Conservation (phyloP, 2,888 invertebrate genomes). For the Cinara cedri region DNA sequence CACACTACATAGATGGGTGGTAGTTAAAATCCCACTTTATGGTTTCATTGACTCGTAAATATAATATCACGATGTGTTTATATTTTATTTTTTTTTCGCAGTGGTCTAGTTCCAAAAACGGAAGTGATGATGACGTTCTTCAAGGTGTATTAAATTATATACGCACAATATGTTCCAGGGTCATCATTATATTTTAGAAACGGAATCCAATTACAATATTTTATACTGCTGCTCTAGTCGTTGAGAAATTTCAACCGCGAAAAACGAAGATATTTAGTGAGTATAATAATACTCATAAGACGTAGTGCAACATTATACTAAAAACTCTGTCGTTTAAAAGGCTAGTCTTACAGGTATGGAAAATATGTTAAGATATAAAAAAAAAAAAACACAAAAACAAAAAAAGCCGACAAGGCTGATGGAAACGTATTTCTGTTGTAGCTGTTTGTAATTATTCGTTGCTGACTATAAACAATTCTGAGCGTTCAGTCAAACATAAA, state of each 20-base stretch:
- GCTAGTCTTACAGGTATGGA: too few relatives aligned
- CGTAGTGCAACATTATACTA: too few relatives aligned
- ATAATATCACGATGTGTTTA: slow-evolving; percentile 1
- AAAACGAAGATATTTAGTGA: too few relatives aligned
- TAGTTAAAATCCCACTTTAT: slow-evolving; percentile 40
- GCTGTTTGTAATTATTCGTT: too few relatives aligned
- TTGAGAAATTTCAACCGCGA: not conserved
- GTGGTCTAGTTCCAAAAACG: slow-evolving; percentile 24
- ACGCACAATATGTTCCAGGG: slow-evolving; percentile 10
- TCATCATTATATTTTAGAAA: slow-evolving; percentile 1
- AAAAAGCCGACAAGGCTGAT: too few relatives aligned
- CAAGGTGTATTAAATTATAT: slow-evolving; percentile 20
- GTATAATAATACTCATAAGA: too few relatives aligned
- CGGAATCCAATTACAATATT: not conserved
- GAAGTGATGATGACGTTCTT: slow-evolving; percentile 2
- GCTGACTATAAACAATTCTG: too few relatives aligned
- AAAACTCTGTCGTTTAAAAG: too few relatives aligned
- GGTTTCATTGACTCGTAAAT: slow-evolving; percentile 43
- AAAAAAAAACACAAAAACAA: too few relatives aligned
- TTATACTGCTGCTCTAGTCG: not conserved
- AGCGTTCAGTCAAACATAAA: too few relatives aligned
- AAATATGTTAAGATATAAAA: too few relatives aligned
- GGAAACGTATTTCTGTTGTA: too few relatives aligned
- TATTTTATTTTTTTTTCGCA: not conserved
- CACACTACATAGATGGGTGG: slow-evolving; percentile 16